Evolutionary conservation across 2,888 invertebrate genomes (phyloP).

Genomic region (Hesperia comma): DNA sequence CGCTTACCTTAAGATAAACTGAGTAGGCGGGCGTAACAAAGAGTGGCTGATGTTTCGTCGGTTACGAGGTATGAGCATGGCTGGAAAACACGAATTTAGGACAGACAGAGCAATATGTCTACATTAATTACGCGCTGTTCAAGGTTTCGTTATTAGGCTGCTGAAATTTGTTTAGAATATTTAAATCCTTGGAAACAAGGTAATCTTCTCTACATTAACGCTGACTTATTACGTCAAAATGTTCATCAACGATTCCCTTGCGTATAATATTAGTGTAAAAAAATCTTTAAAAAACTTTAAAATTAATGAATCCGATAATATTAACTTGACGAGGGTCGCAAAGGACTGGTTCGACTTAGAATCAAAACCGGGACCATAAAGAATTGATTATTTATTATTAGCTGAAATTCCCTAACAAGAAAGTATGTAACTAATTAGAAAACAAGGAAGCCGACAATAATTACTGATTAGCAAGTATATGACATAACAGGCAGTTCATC

Average conservation of each 20-base stretch:
- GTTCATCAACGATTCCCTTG: too few species aligned
- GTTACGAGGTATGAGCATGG: neutral
- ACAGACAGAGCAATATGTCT: neutral
- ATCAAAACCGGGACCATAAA: too few species aligned
- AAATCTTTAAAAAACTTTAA: too few species aligned
- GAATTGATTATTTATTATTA: too few species aligned
- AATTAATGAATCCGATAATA: too few species aligned
- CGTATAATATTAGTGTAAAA: too few species aligned
- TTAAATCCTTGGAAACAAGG: too few species aligned
- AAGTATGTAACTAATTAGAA: constrained; percentile 11
- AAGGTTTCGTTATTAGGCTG: neutral
- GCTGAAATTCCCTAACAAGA: neutral
- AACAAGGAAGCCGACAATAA: constrained; percentile 13
- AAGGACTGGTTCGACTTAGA: too few species aligned
- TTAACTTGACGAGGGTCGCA: too few species aligned
- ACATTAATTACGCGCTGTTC: neutral
- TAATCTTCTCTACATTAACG: too few species aligned
- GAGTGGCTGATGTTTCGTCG: constrained; percentile 14
- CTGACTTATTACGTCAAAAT: too few species aligned
- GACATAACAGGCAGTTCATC: constrained; percentile 18
- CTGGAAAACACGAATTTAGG: neutral
- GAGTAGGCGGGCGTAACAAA: constrained; percentile 17
- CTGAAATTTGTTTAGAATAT: too few species aligned
- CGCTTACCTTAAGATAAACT: constrained; percentile 22
- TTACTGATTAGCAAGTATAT: constrained; percentile 33